Conservation (phyloP, 2,888 invertebrate species). For the Scaptomyza flava region DNA sequence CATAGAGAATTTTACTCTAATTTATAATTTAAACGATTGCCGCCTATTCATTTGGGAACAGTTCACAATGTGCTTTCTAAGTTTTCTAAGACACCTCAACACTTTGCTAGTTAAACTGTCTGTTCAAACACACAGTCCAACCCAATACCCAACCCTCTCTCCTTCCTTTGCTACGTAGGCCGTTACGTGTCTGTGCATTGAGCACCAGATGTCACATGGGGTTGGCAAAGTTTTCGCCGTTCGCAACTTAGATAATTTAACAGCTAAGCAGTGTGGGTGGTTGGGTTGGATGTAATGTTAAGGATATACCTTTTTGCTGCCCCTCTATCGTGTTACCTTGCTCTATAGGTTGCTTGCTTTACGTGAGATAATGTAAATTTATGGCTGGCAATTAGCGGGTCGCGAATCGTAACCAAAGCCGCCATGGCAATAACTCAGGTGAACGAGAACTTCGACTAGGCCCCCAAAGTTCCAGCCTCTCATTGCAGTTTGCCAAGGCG, state of each 20-base stretch:
- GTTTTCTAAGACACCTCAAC: constrained; percentile 51
- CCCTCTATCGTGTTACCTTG: background rate
- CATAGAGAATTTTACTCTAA: constrained; percentile 56
- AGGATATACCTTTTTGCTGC: constrained; percentile 40
- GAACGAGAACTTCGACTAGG: constrained; percentile 60
- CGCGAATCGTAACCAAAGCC: constrained; percentile 71
- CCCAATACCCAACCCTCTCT: background rate
- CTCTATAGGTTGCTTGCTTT: constrained; percentile 21
- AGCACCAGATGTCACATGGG: constrained; percentile 73
- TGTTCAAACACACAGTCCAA: constrained; percentile 23
- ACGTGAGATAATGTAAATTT: constrained; percentile 79
- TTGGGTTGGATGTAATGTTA: constrained; percentile 2
- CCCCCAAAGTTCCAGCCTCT: constrained; percentile 59
- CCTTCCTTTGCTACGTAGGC: constrained; percentile 6
- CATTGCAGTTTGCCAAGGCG: constrained; percentile 65
- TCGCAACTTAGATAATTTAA: constrained; percentile 71
- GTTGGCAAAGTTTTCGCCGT: constrained; percentile 63
- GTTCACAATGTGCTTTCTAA: constrained; percentile 16
- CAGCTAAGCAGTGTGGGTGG: constrained; percentile 39
- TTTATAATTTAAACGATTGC: constrained; percentile 74
- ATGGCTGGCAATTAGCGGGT: constrained; percentile 76
- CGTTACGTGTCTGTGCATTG: constrained; percentile 75
- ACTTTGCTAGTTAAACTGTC: constrained; percentile 70
- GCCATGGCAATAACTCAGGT: constrained; percentile 68
- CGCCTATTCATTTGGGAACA: constrained; percentile 69